Evolutionary conservation across 2,113 vertebrate genomes (phyloP).

Genomic region (Aptenodytes forsteri): DNA sequence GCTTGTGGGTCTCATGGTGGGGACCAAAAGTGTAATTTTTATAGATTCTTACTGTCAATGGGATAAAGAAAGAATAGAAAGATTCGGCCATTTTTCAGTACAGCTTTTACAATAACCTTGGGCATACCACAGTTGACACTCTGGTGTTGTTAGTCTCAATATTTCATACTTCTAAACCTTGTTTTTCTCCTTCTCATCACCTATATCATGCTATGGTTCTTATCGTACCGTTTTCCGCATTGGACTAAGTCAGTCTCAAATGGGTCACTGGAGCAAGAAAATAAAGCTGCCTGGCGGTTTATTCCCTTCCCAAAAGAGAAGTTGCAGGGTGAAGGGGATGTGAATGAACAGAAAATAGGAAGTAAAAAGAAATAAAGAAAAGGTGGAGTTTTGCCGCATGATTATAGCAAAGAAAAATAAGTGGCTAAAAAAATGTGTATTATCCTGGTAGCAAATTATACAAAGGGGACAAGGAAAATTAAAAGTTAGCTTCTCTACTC

Average conservation of each 20-base stretch:
- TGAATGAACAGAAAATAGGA: not conserved
- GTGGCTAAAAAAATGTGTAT: not conserved
- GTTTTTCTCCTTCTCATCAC: not conserved
- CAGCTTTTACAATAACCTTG: not conserved
- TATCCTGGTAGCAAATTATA: not conserved
- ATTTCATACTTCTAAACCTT: not conserved
- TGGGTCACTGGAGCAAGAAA: not conserved
- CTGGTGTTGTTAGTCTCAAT: not conserved
- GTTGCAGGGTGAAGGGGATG: not conserved
- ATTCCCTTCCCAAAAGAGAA: not conserved
- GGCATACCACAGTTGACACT: not conserved
- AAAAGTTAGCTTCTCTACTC: not conserved
- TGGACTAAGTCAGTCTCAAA: not conserved
- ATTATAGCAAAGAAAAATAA: not conserved
- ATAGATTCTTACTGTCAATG: not conserved
- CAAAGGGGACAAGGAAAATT: not conserved
- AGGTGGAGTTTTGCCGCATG: not conserved
- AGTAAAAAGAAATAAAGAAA: not conserved
- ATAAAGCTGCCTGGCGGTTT: not conserved
- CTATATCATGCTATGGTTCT: not conserved
- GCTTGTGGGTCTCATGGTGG: not conserved
- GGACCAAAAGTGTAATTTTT: not conserved
- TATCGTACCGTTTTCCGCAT: not conserved
- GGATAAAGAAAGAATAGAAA: not conserved
- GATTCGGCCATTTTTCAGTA: not conserved